Evolutionary conservation across 2,888 invertebrate genomes (phyloP).

Genomic region (Zygaena filipendulae): DNA sequence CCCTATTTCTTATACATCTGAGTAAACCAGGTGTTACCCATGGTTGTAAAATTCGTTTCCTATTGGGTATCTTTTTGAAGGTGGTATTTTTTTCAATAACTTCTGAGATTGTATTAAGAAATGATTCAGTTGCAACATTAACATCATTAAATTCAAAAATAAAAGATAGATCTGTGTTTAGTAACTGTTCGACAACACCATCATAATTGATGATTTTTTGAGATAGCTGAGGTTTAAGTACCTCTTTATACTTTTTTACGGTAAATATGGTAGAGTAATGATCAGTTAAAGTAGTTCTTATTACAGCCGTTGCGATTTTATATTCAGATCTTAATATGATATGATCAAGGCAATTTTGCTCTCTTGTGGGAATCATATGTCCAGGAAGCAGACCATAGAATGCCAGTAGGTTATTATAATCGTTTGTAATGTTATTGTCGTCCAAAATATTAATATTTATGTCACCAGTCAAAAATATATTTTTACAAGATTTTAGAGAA

Average conservation of each 20-base stretch:
- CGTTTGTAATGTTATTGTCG: neutral
- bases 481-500: neutral
- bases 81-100: conserved; percentile 1
- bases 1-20: conserved; percentile 2
- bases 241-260: neutral
- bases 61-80: neutral
- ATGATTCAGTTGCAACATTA: neutral
- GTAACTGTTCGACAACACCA: neutral
- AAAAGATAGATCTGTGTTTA: conserved; percentile 2
- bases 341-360: conserved; percentile 4
- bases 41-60: conserved; percentile 1
- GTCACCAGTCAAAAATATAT: neutral
- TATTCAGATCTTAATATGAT: conserved; percentile 3
- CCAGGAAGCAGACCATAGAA: conserved; percentile 4
- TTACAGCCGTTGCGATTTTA: neutral
- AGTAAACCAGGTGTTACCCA: conserved; percentile 3
- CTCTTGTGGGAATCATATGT: conserved; percentile 5
- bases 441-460: neutral
- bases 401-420: conserved; percentile 4
- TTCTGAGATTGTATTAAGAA: conserved; percentile 1
- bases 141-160: neutral
- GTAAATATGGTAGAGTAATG: conserved; percentile 1
- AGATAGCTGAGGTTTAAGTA: neutral
- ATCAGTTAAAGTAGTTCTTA: conserved; percentile 3
- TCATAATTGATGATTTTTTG: neutral